Percentiles rank a stretch among this genome's conserved stretches.
Conservation (phyloP, 2,888 invertebrate genomes). For the Torymus texanus region DNA sequence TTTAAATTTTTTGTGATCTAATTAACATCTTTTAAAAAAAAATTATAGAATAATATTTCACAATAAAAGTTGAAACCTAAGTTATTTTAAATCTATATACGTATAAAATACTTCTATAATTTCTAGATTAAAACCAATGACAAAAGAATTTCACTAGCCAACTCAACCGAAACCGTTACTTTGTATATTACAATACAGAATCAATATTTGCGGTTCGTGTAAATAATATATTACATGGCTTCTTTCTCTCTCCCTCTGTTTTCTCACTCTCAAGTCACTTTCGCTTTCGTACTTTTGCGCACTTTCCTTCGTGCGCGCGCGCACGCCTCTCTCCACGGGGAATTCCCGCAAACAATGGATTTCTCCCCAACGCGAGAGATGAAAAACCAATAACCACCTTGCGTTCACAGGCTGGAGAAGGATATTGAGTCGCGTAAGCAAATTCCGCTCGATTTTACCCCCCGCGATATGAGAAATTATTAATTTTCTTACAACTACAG, state of each 20-base stretch:
- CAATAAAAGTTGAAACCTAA: too few species aligned
- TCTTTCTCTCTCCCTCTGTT: conserved; percentile 10
- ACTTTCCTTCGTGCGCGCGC: conserved; percentile 40
- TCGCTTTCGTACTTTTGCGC: conserved; percentile 34
- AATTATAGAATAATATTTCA: too few species aligned
- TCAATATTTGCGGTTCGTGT: too few species aligned
- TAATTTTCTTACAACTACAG: conserved; percentile 13
- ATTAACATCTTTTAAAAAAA: too few species aligned
- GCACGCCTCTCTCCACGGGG: not conserved
- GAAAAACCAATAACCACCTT: conserved; percentile 53
- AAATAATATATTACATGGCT: too few species aligned
- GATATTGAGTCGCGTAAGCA: conserved; percentile 54
- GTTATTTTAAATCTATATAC: too few species aligned
- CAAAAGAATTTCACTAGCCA: too few species aligned
- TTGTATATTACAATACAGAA: too few species aligned
- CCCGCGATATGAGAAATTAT: conserved; percentile 31
- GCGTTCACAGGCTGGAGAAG: not conserved
- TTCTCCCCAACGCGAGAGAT: conserved; percentile 34
- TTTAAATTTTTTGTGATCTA: too few species aligned
- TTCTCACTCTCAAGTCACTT: conserved; percentile 37
- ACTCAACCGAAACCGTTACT: too few species aligned
- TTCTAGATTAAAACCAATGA: too few species aligned
- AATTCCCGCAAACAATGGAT: conserved; percentile 53
- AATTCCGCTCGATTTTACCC: conserved; percentile 46
- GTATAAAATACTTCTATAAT: too few species aligned